Evolutionary conservation across 2,888 invertebrate species (phyloP).

Genomic region (Petrolisthes manimaculis): DNA sequence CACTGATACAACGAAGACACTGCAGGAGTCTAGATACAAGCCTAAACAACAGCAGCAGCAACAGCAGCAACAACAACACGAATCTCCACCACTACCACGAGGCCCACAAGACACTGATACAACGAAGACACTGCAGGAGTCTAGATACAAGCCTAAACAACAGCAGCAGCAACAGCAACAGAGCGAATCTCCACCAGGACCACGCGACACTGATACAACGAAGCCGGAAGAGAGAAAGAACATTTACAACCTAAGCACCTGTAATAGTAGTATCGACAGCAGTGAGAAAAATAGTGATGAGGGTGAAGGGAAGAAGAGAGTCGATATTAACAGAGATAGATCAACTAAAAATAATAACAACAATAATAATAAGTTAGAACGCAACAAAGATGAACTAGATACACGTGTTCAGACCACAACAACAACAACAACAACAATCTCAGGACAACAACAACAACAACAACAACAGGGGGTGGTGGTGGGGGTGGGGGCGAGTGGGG

Average conservation of each 20-base stretch:
- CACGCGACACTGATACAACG: background rate
- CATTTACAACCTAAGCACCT: constrained; percentile 12
- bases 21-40: too few relatives aligned
- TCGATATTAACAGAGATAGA: background rate
- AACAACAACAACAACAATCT: background rate
- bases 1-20: constrained; percentile 7
- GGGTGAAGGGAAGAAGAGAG: background rate
- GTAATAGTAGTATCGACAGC: too few relatives aligned
- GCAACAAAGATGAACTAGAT: too few relatives aligned
- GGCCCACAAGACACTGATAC: background rate
- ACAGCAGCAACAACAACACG: too few relatives aligned
- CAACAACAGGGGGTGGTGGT: background rate
- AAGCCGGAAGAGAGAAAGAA: constrained; percentile 23
- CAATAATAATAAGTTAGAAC: too few relatives aligned
- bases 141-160: too few relatives aligned
- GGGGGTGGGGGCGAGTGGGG: background rate
- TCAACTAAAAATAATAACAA: background rate
- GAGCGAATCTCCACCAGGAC: too few relatives aligned
- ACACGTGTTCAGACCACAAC: too few relatives aligned
- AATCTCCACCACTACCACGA: background rate
- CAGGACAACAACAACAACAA: background rate
- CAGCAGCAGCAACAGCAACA: too few relatives aligned
- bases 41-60: too few relatives aligned
- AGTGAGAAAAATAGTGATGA: background rate
- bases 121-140: too few relatives aligned